Evolutionary conservation across 2,888 invertebrate genomes (phyloP).

Genomic region (Dryobotodes eremita): DNA sequence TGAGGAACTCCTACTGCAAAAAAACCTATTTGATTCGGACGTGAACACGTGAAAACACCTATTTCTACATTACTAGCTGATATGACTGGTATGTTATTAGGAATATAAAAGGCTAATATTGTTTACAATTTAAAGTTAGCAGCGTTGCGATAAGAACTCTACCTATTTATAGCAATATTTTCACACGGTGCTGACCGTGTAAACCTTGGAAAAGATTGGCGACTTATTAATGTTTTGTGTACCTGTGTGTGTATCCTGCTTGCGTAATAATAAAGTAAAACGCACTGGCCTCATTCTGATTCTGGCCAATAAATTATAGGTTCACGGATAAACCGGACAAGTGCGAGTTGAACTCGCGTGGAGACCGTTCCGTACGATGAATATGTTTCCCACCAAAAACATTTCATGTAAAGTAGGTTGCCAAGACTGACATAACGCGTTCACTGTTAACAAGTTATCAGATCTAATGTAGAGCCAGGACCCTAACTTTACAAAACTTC

Average conservation of each 20-base stretch:
- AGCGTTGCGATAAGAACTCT: conserved; percentile 37
- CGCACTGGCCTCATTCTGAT: conserved; percentile 33
- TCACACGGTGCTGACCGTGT: conserved; percentile 41
- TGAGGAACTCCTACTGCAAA: neutral
- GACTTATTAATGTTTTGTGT: conserved; percentile 47
- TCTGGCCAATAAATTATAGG: conserved; percentile 21
- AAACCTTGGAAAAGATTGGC: conserved; percentile 55
- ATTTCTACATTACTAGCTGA: neutral
- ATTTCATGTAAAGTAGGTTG: no score
- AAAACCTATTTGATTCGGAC: neutral
- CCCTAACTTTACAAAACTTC: no score
- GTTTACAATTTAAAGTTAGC: conserved; percentile 40
- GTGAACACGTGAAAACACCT: neutral
- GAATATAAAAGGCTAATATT: conserved; percentile 30
- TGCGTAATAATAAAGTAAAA: conserved; percentile 44
- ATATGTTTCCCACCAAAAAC: no score
- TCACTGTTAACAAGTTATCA: no score
- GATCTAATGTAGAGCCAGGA: no score
- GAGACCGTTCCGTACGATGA: no score
- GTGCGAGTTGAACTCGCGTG: no score
- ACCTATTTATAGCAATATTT: conserved; percentile 49
- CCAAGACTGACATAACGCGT: no score
- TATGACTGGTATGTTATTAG: neutral
- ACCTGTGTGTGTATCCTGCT: conserved; percentile 48
- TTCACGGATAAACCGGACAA: neutral